Conservation (phyloP, 2,113 vertebrate species). For the Equus quagga region DNA sequence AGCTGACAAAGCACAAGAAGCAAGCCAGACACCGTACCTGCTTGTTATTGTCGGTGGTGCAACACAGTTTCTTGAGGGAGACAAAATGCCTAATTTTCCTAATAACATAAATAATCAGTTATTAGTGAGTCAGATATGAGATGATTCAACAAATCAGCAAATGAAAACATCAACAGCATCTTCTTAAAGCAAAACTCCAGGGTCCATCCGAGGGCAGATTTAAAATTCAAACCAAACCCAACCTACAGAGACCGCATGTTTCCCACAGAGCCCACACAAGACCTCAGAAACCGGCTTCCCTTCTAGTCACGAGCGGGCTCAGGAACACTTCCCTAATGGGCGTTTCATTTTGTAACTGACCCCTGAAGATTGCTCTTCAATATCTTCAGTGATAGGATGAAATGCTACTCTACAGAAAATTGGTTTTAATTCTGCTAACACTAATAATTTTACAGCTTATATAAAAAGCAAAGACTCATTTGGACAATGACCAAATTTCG, state of each 20-base stretch:
- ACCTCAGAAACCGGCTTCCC: not conserved
- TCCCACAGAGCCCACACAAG: not conserved
- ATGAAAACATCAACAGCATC: conserved; percentile 30
- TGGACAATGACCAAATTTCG: not conserved
- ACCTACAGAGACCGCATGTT: rapidly evolving
- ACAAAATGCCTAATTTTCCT: conserved; percentile 98
- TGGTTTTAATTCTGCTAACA: conserved; percentile 49
- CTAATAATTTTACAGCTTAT: conserved; percentile 10
- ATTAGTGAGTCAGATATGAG: conserved; percentile 77
- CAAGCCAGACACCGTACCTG: conserved; percentile 88
- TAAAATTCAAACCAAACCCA: conserved; percentile 31
- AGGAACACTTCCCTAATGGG: not conserved
- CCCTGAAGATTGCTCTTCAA: not conserved
- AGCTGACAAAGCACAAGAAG: not conserved
- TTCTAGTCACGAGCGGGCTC: not conserved
- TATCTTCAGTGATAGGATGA: not conserved
- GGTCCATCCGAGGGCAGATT: not conserved
- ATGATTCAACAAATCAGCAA: conserved; percentile 50
- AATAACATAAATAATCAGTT: conserved; percentile 82
- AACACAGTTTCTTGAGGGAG: conserved; percentile 94
- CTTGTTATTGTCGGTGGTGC: conserved; percentile 92
- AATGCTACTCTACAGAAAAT: not conserved
- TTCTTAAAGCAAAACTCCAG: conserved; percentile 2
- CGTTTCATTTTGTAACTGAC: not conserved
- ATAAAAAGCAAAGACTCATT: conserved; percentile 31